Conservation (phyloP, 1,140 invertebrate genomes). For the Orchesella cincta region DNA sequence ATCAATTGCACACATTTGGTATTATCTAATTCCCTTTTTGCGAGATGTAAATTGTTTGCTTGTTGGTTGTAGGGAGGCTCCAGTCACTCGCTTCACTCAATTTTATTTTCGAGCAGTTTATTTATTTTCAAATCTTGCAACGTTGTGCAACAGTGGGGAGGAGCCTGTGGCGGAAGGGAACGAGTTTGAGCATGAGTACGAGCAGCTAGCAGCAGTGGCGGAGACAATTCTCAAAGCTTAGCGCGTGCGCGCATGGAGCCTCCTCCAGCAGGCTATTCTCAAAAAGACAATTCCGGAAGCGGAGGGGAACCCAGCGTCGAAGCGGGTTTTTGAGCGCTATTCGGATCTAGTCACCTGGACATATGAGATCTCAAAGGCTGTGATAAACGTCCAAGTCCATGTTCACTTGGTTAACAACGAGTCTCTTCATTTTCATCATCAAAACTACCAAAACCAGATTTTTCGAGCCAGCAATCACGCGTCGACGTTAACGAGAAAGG, state of each 20-base stretch:
- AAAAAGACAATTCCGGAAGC: conserved; percentile 50
- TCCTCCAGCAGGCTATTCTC: conserved; percentile 68
- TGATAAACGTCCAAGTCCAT: conserved; percentile 4
- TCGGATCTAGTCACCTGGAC: conserved; percentile 24
- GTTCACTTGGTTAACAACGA: background rate
- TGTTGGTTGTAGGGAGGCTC: background rate
- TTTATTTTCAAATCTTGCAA: background rate
- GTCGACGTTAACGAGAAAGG: background rate
- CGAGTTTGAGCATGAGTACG: background rate
- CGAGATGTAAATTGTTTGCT: too few species aligned
- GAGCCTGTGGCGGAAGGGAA: background rate
- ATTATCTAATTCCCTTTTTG: too few species aligned
- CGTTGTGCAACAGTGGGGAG: background rate
- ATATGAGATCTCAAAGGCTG: background rate
- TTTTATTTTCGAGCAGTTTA: background rate
- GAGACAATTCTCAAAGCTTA: background rate
- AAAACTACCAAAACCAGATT: background rate
- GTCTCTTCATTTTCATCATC: background rate
- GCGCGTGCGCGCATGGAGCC: conserved; percentile 69
- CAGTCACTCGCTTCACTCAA: background rate
- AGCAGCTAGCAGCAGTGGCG: background rate
- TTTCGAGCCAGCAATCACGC: background rate
- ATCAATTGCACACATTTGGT: too few species aligned
- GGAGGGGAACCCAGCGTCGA: conserved; percentile 31
- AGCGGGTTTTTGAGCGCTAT: conserved; percentile 33